phyloP scores from a whole-genome alignment of 2,113 vertebrate species.

The Eubucco bourcierii region DNA sequence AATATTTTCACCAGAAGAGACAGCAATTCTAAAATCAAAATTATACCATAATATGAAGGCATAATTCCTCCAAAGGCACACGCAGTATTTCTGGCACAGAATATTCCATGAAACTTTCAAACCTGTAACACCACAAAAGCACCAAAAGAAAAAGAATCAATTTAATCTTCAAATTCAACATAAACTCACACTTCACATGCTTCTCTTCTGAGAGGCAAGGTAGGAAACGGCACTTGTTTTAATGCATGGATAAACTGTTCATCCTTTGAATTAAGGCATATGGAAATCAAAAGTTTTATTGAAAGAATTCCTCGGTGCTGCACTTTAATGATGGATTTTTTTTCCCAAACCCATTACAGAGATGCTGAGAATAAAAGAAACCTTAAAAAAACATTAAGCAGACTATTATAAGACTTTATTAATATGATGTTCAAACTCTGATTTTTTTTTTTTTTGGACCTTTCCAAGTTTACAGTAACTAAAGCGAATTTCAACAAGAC shows the following conservation, averaged over 20 bases:
- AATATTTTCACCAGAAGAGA: constrained; percentile 78
- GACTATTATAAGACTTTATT: neutral
- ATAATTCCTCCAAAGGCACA: constrained; percentile 95
- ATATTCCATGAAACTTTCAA: constrained; percentile 92
- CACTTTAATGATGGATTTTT: neutral
- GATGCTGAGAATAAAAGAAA: neutral
- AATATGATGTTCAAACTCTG: fast-evolving
- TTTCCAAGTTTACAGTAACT: neutral
- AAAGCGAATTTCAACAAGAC: neutral
- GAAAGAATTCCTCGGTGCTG: neutral
- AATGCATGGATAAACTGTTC: neutral
- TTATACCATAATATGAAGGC: constrained; percentile 96
- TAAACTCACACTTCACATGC: neutral
- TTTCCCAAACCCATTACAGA: neutral
- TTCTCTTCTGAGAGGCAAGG: neutral
- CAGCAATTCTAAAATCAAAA: neutral
- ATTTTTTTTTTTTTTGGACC: no score
- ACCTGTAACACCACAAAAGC: constrained; percentile 75
- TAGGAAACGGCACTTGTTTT: neutral
- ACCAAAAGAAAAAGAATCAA: neutral
- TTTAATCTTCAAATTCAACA: neutral
- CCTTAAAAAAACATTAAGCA: neutral
- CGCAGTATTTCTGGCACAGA: constrained; percentile 95
- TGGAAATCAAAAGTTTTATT: neutral
- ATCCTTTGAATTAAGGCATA: neutral